Percentiles rank a stretch among this genome's conserved stretches.
Conservation (phyloP, 2,113 vertebrate species). For the Cryptotis parvus region DNA sequence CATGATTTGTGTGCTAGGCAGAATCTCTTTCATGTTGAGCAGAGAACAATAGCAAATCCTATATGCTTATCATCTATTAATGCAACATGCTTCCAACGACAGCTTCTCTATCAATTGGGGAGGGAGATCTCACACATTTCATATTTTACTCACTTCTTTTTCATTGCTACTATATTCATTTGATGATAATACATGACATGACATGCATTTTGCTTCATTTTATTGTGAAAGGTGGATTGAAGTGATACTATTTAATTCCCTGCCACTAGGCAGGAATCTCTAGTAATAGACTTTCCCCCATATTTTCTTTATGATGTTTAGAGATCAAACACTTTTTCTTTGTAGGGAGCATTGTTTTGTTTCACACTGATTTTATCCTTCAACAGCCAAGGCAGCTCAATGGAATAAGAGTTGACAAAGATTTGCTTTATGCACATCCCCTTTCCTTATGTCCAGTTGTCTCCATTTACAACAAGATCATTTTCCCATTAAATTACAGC, state of each 20-base stretch:
- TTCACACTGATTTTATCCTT: neutral
- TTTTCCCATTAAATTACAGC: neutral
- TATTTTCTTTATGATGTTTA: neutral
- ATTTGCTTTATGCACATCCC: neutral
- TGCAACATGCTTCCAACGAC: neutral
- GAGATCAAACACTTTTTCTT: neutral
- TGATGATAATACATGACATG: neutral
- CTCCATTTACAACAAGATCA: neutral
- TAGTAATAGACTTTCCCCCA: neutral
- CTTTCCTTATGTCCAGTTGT: neutral
- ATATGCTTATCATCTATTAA: accelerated
- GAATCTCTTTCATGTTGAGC: neutral
- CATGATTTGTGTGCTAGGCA: neutral
- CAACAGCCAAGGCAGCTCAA: neutral
- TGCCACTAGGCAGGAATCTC: neutral
- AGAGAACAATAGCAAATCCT: too few species aligned
- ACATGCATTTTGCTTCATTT: too few species aligned
- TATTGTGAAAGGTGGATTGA: neutral
- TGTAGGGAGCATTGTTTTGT: neutral
- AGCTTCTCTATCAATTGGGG: neutral
- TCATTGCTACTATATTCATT: neutral
- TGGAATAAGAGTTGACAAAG: neutral
- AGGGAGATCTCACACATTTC: neutral
- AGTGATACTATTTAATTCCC: neutral
- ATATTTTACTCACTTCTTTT: neutral